phyloP scores from a whole-genome alignment of 2,113 vertebrate species.

The Panthera uncia region DNA sequence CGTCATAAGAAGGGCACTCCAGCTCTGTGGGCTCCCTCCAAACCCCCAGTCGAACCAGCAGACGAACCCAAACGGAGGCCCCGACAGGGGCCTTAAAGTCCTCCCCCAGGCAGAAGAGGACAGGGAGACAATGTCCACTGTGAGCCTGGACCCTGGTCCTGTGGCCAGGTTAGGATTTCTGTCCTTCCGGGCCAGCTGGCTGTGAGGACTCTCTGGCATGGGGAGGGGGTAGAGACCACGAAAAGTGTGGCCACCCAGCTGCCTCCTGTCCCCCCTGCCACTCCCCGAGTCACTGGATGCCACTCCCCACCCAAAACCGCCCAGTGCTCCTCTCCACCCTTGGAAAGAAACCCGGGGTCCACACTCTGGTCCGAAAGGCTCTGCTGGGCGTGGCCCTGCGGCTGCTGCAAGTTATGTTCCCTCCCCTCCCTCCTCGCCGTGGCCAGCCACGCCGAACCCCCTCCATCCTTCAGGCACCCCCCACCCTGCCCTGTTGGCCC shows the following conservation, averaged over 20 bases:
- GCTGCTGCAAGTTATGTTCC: no score
- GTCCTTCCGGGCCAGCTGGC: rapidly evolving
- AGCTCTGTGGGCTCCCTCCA: not conserved
- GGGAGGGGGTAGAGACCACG: not conserved
- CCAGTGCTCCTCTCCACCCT: not conserved
- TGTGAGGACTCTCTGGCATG: not conserved
- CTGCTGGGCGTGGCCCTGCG: no score
- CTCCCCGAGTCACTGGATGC: no score
- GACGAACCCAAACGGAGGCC: not conserved
- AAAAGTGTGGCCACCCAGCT: not conserved
- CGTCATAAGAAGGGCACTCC: rapidly evolving
- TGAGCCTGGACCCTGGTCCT: not conserved
- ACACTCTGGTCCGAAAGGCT: rapidly evolving
- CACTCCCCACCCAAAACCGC: no score
- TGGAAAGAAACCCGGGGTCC: not conserved
- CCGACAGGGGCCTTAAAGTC: no score
- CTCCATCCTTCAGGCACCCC: rapidly evolving
- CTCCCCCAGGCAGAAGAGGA: rapidly evolving
- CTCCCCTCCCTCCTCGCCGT: rapidly evolving
- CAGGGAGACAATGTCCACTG: rapidly evolving
- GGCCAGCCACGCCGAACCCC: rapidly evolving
- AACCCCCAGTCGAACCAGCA: not conserved
- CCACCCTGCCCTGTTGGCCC: not conserved
- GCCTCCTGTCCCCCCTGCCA: not conserved
- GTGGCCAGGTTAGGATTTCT: rapidly evolving